Evolutionary conservation across 2,888 invertebrate genomes (phyloP).

Genomic region (Clusia tigrina): DNA sequence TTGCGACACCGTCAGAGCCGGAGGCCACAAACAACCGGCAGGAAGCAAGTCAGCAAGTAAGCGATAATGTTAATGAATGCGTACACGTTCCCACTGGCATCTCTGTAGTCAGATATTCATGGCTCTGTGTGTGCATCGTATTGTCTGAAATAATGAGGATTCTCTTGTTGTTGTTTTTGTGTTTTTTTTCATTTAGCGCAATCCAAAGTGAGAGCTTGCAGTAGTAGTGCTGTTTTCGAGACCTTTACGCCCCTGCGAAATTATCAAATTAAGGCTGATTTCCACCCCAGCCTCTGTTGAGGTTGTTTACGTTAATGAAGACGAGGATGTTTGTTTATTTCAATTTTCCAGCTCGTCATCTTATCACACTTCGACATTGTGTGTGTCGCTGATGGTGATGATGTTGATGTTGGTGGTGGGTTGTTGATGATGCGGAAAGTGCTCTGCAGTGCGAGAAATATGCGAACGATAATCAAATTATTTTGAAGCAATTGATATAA

Average conservation of each 20-base stretch:
- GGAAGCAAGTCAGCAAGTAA: too few species aligned
- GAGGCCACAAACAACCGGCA: too few species aligned
- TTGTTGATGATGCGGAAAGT: too few species aligned
- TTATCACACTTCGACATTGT: slow-evolving; percentile 23
- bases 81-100: neutral
- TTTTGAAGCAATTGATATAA: too few species aligned
- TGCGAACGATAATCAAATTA: too few species aligned
- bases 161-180: neutral
- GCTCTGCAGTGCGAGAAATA: neutral
- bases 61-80: neutral
- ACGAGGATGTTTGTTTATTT: slow-evolving; percentile 29
- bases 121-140: neutral
- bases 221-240: neutral
- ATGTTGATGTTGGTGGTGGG: slow-evolving; percentile 7
- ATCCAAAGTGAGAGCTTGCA: too few species aligned
- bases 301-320: slow-evolving; percentile 11
- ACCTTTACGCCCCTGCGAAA: slow-evolving; percentile 13
- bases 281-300: slow-evolving; percentile 20
- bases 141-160: neutral
- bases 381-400: slow-evolving; percentile 1
- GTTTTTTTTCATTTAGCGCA: too few species aligned
- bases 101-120: neutral
- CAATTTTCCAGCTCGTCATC: slow-evolving; percentile 38
- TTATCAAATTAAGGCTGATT: slow-evolving; percentile 32
- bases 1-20: too few species aligned